Evolutionary conservation across 1,140 invertebrate genomes (phyloP).

Genomic region (Camponotus floridanus): DNA sequence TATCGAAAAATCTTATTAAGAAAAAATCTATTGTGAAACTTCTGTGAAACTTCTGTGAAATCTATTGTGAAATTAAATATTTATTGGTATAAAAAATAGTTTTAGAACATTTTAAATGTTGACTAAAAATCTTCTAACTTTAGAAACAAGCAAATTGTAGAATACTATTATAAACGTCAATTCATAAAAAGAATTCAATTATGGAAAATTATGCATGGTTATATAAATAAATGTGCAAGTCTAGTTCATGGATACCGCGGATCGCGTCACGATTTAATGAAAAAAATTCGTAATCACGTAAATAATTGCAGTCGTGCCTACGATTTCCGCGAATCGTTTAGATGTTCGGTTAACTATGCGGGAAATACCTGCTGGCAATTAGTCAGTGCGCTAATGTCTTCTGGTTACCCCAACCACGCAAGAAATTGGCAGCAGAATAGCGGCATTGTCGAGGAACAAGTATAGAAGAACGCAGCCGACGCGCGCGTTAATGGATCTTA

Average conservation of each 20-base stretch:
- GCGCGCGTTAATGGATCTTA: conserved; percentile 60
- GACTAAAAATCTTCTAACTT: background rate
- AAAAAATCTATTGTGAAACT: background rate
- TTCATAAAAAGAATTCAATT: background rate
- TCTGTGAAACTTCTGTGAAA: too few relatives aligned
- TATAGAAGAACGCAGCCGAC: conserved; percentile 74
- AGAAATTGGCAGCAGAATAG: conserved; percentile 70
- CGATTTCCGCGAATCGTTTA: conserved; percentile 81
- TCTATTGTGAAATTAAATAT: conserved; percentile 1
- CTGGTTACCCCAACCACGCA: conserved; percentile 70
- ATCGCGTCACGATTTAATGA: background rate
- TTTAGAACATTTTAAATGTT: background rate
- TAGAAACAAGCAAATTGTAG: background rate
- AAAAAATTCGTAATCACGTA: conserved; percentile 21
- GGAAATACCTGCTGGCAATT: conserved; percentile 81
- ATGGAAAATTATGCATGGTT: background rate
- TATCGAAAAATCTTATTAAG: background rate
- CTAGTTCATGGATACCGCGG: background rate
- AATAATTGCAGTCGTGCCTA: conserved; percentile 41
- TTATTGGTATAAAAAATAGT: background rate
- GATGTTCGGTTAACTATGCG: conserved; percentile 72
- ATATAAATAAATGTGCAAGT: background rate
- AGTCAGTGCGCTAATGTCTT: conserved; percentile 80
- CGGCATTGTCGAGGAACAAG: conserved; percentile 63
- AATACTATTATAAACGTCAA: background rate